These are phyloP conservation scores for Magallana nippona DNA, from an alignment of 2,888 invertebrate species.

Conservation along the genomic window DNA sequence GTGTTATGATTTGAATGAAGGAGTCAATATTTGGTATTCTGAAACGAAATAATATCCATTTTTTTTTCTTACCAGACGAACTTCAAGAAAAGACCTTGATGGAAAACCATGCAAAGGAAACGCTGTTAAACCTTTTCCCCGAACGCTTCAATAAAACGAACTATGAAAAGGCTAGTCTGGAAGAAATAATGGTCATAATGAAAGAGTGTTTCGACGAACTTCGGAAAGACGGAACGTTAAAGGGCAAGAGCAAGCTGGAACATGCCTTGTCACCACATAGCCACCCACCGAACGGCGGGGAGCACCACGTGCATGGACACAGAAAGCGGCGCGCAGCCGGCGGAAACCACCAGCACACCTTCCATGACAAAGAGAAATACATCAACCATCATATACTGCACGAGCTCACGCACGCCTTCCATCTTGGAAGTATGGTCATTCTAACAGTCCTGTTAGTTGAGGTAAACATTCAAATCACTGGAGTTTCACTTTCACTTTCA, in stretches of 20 bases:
- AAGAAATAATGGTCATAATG: slow-evolving; percentile 57
- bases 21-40: too few species aligned
- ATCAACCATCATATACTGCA: slow-evolving; percentile 66
- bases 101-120: slow-evolving; percentile 60
- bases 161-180: slow-evolving; percentile 58
- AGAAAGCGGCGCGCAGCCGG: slow-evolving; percentile 56
- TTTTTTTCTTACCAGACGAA: slow-evolving; percentile 62
- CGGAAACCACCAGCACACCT: slow-evolving; percentile 59
- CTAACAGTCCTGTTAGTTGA: slow-evolving; percentile 70
- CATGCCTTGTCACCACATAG: slow-evolving; percentile 34
- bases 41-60: neutral
- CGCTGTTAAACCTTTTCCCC: slow-evolving; percentile 63
- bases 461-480: slow-evolving; percentile 49
- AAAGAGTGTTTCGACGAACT: slow-evolving; percentile 50
- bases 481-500: too few species aligned
- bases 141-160: slow-evolving; percentile 58
- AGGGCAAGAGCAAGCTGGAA: slow-evolving; percentile 45
- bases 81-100: slow-evolving; percentile 67
- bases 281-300: slow-evolving; percentile 17
- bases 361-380: slow-evolving; percentile 59
- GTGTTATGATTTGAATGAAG: neutral
- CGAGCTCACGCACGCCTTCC: slow-evolving; percentile 72
- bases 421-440: slow-evolving; percentile 72
- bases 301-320: slow-evolving; percentile 45
- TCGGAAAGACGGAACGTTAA: slow-evolving; percentile 42